Conservation (phyloP, 2,888 invertebrate species). For the Plagiodera versicolora region DNA sequence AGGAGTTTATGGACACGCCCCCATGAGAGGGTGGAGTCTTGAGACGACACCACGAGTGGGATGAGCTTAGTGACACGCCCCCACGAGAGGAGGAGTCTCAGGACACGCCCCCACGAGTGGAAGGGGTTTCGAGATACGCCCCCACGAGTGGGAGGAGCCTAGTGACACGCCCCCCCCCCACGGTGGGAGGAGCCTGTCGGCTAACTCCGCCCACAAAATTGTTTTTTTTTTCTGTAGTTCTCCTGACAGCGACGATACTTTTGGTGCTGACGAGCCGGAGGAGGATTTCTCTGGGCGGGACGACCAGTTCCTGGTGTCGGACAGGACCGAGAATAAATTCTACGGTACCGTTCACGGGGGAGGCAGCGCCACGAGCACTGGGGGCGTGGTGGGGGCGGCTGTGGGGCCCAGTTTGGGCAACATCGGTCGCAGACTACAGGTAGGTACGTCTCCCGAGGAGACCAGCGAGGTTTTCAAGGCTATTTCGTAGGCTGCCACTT, state of each 20-base stretch:
- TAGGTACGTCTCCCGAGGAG: too few relatives aligned
- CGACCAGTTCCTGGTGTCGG: conserved; percentile 82
- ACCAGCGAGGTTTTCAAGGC: background rate
- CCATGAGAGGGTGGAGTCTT: too few relatives aligned
- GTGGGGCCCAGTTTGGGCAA: conserved; percentile 66
- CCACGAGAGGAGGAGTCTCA: too few relatives aligned
- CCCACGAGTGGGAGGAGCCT: too few relatives aligned
- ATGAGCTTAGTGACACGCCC: too few relatives aligned
- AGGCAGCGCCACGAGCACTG: conserved; percentile 57
- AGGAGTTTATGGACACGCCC: too few relatives aligned
- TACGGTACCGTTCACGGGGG: conserved; percentile 75
- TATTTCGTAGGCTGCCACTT: conserved; percentile 68
- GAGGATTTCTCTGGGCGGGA: conserved; percentile 75
- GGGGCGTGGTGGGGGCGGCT: conserved; percentile 54
- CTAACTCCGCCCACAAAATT: too few relatives aligned
- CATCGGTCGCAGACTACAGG: conserved; percentile 65
- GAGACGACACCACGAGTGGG: too few relatives aligned
- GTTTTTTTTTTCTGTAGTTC: conserved; percentile 62
- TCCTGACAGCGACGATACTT: conserved; percentile 87
- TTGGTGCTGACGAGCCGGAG: conserved; percentile 81
- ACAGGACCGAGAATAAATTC: conserved; percentile 82
- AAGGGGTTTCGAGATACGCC: too few relatives aligned
- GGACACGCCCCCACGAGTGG: too few relatives aligned
- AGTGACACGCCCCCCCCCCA: too few relatives aligned
- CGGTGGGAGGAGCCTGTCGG: too few relatives aligned